phyloP scores from a whole-genome alignment of 1,140 invertebrate genomes.

The Meloidogyne chitwoodi region DNA sequence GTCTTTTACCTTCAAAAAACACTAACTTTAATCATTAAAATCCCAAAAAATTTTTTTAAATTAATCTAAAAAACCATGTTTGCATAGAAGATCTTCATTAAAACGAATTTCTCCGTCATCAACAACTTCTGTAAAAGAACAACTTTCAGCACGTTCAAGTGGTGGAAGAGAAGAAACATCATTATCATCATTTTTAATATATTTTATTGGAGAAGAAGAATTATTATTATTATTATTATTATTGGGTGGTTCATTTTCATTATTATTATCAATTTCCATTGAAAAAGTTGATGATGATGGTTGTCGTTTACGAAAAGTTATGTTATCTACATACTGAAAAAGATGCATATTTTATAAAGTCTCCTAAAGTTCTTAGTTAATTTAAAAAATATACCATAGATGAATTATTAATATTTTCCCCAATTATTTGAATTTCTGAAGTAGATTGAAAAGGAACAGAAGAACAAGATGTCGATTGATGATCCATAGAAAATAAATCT shows the following conservation, averaged over 20 bases:
- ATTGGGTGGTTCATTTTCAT: background rate
- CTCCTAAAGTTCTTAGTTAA: background rate
- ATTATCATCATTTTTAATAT: background rate
- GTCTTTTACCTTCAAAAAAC: too few species aligned
- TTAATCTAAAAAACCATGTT: conserved; percentile 11
- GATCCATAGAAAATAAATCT: background rate
- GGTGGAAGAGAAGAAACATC: background rate
- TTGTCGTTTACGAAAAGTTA: background rate
- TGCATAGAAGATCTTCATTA: conserved; percentile 28
- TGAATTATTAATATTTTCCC: background rate
- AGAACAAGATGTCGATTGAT: background rate
- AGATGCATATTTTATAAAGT: too few species aligned
- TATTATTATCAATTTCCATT: background rate
- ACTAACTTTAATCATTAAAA: too few species aligned
- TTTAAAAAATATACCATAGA: background rate
- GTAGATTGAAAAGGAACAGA: background rate
- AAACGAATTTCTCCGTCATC: conserved; percentile 3
- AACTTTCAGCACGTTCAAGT: conserved; percentile 14
- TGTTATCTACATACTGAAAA: too few species aligned
- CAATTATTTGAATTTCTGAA: background rate
- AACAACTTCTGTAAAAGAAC: background rate
- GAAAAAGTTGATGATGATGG: background rate
- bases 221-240: too few species aligned
- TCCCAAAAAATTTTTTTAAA: too few species aligned
- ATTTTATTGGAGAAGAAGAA: background rate